Evolutionary conservation across 1,140 invertebrate species (phyloP), one percentile per base, ranked within the genome.

Genomic region (Carcinoscorpius rotundicauda): DNA sequence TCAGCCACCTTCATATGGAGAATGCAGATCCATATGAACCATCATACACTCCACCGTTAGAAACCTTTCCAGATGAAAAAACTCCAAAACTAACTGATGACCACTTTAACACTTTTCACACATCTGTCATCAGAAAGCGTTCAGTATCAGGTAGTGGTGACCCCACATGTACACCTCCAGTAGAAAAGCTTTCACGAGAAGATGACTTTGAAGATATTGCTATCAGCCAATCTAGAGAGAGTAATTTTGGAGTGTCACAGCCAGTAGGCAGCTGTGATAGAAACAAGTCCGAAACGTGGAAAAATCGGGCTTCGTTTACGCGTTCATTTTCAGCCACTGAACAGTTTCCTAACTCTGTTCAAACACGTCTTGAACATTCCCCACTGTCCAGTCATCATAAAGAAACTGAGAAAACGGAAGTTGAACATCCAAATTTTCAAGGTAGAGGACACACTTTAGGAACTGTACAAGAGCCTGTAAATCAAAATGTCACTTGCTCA

Each of bases 101-200:
- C 11, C 48, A 55, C 11, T 49, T 11, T 29, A 59, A 49, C 29
- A 53, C n/a, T 10, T 5, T 62, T 49, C 3, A 58, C 10, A 29
- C 11, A 52, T 62, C 48, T 51, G 51, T 4, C 51, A 49, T 11
- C 49, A 8, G 6, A n/a, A 55, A 29, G 55, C 4, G 51, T 51
- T 8, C 61, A 52, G 58, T 49, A 53, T 66, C 56, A 4, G 51
- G 50, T 52, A 50, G 11, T 50, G 29, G 60, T 63, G 66, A 71
- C 58, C 57, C 62, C 49, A 66, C 69, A 58, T 69, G 69, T 51
- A 71, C 65, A 9, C 68, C 70, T n/a, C 70, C 70, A 65, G 11
- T 60, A 29, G 61, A 56, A 69, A 67, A 68, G 58, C 52, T 67
- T 60, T 49, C 55, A 63, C 63, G 58, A 56, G 62, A 60, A 57